Evolutionary conservation across 2,888 invertebrate genomes (phyloP).

Genomic region (Mesorhabditis belari): DNA sequence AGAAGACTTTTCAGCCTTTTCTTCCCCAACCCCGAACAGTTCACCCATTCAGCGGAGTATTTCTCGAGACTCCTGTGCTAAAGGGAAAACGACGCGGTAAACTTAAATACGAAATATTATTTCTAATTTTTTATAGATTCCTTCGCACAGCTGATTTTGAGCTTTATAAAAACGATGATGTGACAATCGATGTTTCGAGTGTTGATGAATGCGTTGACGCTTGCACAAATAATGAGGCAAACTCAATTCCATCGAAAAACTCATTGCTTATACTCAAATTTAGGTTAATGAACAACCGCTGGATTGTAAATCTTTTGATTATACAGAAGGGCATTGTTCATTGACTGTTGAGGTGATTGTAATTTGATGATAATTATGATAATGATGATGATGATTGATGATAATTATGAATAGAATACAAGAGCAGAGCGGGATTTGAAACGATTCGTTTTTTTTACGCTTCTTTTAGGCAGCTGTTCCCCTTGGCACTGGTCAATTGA

Average conservation of each 20-base stretch:
- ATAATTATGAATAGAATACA: too few species aligned
- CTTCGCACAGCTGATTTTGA: slow-evolving; percentile 48
- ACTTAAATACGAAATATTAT: not conserved
- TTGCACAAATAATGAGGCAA: slow-evolving; percentile 36
- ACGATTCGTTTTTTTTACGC: not conserved
- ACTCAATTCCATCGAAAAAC: too few species aligned
- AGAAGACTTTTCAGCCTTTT: too few species aligned
- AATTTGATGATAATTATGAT: not conserved
- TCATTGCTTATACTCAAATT: slow-evolving; percentile 2
- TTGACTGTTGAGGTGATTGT: not conserved
- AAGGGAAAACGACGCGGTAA: not conserved
- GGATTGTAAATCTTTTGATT: slow-evolving; percentile 51
- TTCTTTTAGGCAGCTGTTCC: slow-evolving; percentile 46
- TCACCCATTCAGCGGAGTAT: not conserved
- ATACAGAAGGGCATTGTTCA: slow-evolving; percentile 13
- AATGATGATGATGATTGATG: not conserved
- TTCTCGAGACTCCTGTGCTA: not conserved
- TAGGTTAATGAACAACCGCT: slow-evolving; percentile 29
- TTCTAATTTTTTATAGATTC: slow-evolving; percentile 19
- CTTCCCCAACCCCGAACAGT: not conserved
- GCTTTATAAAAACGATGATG: slow-evolving; percentile 42
- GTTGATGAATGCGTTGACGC: slow-evolving; percentile 37
- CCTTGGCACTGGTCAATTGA: slow-evolving; percentile 51
- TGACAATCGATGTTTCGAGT: slow-evolving; percentile 14
- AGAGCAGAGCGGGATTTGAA: not conserved